Percentiles rank a stretch among this genome's conserved stretches.
phyloP scores from a whole-genome alignment of 2,888 invertebrate genomes.

The Cerastis rubricosa region DNA sequence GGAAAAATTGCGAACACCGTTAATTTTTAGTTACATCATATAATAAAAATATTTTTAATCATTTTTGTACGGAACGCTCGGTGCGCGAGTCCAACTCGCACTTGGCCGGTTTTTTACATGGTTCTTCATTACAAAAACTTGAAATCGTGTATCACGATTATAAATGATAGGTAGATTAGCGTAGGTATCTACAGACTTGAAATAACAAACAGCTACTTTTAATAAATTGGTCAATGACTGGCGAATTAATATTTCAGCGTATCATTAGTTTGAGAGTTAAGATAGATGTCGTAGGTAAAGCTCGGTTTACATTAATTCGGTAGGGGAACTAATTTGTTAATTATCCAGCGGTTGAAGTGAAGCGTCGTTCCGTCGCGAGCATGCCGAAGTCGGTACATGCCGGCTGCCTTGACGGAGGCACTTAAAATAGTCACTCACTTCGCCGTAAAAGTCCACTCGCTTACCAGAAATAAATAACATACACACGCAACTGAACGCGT shows the following conservation, averaged over 20 bases:
- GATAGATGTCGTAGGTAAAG: constrained; percentile 69
- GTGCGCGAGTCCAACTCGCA: too few relatives aligned
- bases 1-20: too few relatives aligned
- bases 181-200: constrained; percentile 14
- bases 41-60: too few relatives aligned
- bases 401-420: constrained; percentile 68
- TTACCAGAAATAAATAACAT: constrained; percentile 72
- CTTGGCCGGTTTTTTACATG: constrained; percentile 15
- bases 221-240: constrained; percentile 34
- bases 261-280: constrained; percentile 29
- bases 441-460: constrained; percentile 74
- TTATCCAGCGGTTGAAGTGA: constrained; percentile 70
- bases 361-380: constrained; percentile 71
- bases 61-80: too few relatives aligned
- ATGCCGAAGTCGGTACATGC: constrained; percentile 47
- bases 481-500: constrained; percentile 53
- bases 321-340: constrained; percentile 80
- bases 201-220: constrained; percentile 31
- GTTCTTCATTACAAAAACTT: constrained; percentile 40
- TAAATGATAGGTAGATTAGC: constrained; percentile 46
- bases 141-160: constrained; percentile 55
- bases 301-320: constrained; percentile 71
- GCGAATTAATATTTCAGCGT: constrained; percentile 22
- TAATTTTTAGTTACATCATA: too few relatives aligned
- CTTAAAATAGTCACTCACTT: constrained; percentile 77